A percentile compares a stretch with the other conserved stretches of the same genome.
Conservation (phyloP, 2,113 vertebrate species). For the Melanerpes formicivorus region DNA sequence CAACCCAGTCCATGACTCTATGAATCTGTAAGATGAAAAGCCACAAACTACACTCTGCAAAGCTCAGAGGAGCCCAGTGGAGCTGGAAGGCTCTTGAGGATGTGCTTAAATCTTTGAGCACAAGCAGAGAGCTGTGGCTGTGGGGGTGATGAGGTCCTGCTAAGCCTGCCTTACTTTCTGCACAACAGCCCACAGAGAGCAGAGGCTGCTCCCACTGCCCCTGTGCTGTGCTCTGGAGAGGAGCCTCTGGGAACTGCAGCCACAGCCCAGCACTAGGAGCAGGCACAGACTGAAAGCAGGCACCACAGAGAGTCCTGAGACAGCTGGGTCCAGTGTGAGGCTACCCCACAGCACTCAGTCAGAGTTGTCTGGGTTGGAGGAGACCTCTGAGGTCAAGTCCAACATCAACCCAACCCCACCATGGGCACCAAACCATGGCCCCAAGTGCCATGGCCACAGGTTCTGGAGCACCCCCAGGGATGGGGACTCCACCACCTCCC, state of each 20-base stretch:
- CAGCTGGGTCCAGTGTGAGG: not conserved
- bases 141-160: not conserved
- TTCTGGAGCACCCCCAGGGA: no score
- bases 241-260: not conserved
- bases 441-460: no score
- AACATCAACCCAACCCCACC: no score
- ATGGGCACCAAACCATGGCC: no score
- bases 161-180: not conserved
- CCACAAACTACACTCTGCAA: not conserved
- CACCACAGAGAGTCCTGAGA: not conserved
- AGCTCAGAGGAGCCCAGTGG: not conserved
- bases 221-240: not conserved
- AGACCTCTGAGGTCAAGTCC: no score
- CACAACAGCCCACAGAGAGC: fast-evolving
- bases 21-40: not conserved
- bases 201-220: not conserved
- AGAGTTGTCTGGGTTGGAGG: no score
- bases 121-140: not conserved
- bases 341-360: not conserved
- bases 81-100: not conserved
- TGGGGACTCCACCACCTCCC: no score
- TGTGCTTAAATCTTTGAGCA: not conserved
- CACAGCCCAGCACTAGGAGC: not conserved
- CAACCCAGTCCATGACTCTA: no score
- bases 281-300: not conserved